Base-by-base conservation (phyloP, 2,888 invertebrate species). In the Ephialtes manifestator region DNA sequence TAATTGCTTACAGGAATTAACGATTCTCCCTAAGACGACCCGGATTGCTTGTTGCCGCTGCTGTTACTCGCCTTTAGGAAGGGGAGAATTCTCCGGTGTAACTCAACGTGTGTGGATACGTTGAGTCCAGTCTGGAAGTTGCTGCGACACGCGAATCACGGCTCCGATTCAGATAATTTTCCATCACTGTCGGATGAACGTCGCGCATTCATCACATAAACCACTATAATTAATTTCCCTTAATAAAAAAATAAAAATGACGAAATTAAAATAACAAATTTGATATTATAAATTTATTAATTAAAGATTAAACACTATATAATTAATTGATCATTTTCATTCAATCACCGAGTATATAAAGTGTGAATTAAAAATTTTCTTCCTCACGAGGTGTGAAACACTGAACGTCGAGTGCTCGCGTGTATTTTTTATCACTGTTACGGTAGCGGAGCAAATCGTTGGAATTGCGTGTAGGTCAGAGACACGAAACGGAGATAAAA, bases 61-160 rank as follows among this genome's bases (percentile, higher is more conserved):
- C 35, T 63, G 39, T 8, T 75, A 60, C 78, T 58, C 65, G 82
- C 65, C 80, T 70, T 51, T 58, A 24, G 76, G 87, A 83, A 86
- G 85, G 88, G 82, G 85, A 85, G 46, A 79, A 80, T 80, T 75
- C 65, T 28, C 74, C 70, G 81, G 84, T 83, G 75, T 85, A 76
- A 84, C 77, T 72, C 79, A 81, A 81, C 81, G 87, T 87, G 83
- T 82, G 88, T 87, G 89, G 87, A 88, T 87, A 87, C 86, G 86
- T 86, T 84, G 88, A 87, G 89, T 89, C 90, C 91, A 92, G 92
- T 92, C 90, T 89, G 85, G 88, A 88, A 90, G 87, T 87, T 86
- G 86, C 88, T 82, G 85, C 86, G 87, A 86, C 84, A 78, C 89
- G 86, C 88, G 89, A 84, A 81, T 58, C 87, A 77, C 71, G 81